Conservation (phyloP, 2,888 invertebrate genomes). For the Chrysolina americana region DNA sequence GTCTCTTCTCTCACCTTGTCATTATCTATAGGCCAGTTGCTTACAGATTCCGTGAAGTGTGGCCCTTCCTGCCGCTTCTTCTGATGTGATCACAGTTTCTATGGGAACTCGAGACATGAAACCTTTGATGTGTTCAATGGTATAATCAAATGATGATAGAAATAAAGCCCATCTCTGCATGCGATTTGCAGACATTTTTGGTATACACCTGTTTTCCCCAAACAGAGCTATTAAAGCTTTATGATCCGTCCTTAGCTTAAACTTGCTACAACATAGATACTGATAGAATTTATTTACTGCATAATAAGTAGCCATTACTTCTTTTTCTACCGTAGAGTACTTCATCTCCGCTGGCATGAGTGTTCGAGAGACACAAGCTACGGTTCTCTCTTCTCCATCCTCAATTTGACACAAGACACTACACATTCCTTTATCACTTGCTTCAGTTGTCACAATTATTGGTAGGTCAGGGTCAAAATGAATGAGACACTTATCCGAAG, state of each 20-base stretch:
- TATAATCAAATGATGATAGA: constrained; percentile 35
- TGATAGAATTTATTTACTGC: constrained; percentile 41
- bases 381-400: constrained; percentile 41
- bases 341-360: constrained; percentile 40
- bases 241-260: constrained; percentile 38
- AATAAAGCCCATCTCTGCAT: constrained; percentile 47
- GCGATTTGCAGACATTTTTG: constrained; percentile 36
- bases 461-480: constrained; percentile 48
- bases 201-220: constrained; percentile 36
- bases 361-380: constrained; percentile 45
- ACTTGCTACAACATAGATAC: constrained; percentile 36
- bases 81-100: constrained; percentile 16
- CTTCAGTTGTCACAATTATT: constrained; percentile 43
- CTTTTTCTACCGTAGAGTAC: constrained; percentile 39
- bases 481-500: constrained; percentile 42
- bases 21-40: constrained; percentile 32
- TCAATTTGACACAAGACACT: constrained; percentile 38
- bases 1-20: constrained; percentile 13
- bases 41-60: constrained; percentile 21
- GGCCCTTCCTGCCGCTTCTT: constrained; percentile 25
- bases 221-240: constrained; percentile 33
- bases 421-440: constrained; percentile 39
- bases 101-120: constrained; percentile 29
- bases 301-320: constrained; percentile 44
- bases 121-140: constrained; percentile 31